These are phyloP conservation scores for Liparis tanakae DNA, from an alignment of 2,797 vertebrate genomes.

Conservation along the genomic window DNA sequence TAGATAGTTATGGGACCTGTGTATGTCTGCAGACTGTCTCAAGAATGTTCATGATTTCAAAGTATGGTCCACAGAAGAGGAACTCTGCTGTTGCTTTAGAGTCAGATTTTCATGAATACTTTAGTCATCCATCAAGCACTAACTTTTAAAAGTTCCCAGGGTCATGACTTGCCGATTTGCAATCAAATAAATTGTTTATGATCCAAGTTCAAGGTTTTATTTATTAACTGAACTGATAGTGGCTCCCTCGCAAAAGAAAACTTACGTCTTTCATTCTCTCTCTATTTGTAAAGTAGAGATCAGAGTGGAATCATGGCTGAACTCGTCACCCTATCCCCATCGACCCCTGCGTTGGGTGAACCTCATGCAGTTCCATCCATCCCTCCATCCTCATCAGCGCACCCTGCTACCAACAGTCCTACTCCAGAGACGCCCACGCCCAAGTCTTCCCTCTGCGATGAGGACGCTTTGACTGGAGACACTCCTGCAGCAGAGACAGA, in stretches of 20 bases:
- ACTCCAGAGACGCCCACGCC: slow-evolving; percentile 51
- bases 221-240: neutral
- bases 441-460: slow-evolving; percentile 78
- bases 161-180: neutral
- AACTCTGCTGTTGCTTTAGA: neutral
- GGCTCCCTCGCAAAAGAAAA: neutral
- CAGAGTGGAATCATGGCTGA: slow-evolving; percentile 81
- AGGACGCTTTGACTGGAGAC: slow-evolving; percentile 65
- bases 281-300: slow-evolving; percentile 57
- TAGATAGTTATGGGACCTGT: neutral
- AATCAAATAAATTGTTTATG: neutral
- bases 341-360: slow-evolving; percentile 75
- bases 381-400: slow-evolving; percentile 54
- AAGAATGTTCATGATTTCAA: slow-evolving; percentile 10
- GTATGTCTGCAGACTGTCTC: neutral
- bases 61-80: slow-evolving; percentile 11
- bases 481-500: slow-evolving; percentile 20
- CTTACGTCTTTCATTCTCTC: slow-evolving; percentile 7
- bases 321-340: slow-evolving; percentile 77
- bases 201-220: neutral
- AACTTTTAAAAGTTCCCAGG: neutral
- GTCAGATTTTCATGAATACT: neutral
- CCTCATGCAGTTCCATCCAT: slow-evolving; percentile 66
- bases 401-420: slow-evolving; percentile 45
- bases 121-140: neutral